Evolutionary conservation across 2,113 vertebrate genomes (phyloP).

Genomic region (Gadus macrocephalus): DNA sequence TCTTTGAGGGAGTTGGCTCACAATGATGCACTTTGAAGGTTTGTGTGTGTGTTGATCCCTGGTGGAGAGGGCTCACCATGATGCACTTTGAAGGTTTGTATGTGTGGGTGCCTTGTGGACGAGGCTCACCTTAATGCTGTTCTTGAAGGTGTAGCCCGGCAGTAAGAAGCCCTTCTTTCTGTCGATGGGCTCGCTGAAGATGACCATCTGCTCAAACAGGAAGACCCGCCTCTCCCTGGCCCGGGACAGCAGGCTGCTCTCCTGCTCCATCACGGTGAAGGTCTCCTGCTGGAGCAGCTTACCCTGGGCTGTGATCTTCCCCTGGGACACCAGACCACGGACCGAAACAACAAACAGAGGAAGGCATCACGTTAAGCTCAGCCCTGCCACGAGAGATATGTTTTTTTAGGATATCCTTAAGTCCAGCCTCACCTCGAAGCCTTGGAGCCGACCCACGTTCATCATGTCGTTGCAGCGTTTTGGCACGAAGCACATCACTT

Average conservation of each 20-base stretch:
- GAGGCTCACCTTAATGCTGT: slow-evolving; percentile 82
- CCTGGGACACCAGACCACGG: slow-evolving; percentile 60
- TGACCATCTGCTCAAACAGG: slow-evolving; percentile 89
- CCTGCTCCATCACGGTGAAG: slow-evolving; percentile 82
- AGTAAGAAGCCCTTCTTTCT: slow-evolving; percentile 81
- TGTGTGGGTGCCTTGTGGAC: neutral
- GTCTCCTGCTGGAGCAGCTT: slow-evolving; percentile 91
- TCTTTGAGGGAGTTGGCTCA: too few relatives aligned
- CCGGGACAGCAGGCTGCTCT: slow-evolving; percentile 79
- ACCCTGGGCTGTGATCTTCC: slow-evolving; percentile 89
- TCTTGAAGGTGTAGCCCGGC: slow-evolving; percentile 86
- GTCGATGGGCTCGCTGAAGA: slow-evolving; percentile 89
- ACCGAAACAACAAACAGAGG: slow-evolving; percentile 14
- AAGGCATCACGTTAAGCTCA: neutral
- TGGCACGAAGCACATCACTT: slow-evolving; percentile 92
- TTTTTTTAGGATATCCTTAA: slow-evolving; percentile 24
- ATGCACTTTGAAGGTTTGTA: neutral
- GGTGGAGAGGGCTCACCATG: too few relatives aligned
- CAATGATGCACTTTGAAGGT: too few relatives aligned
- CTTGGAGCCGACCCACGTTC: slow-evolving; percentile 88
- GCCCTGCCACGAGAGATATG: slow-evolving; percentile 24
- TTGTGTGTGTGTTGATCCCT: too few relatives aligned
- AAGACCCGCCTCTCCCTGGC: slow-evolving; percentile 85
- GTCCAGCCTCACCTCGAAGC: slow-evolving; percentile 80
- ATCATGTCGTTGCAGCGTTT: slow-evolving; percentile 94